Evolutionary conservation across 2,113 vertebrate species (phyloP).

Genomic region (Oenanthe oenanthe): DNA sequence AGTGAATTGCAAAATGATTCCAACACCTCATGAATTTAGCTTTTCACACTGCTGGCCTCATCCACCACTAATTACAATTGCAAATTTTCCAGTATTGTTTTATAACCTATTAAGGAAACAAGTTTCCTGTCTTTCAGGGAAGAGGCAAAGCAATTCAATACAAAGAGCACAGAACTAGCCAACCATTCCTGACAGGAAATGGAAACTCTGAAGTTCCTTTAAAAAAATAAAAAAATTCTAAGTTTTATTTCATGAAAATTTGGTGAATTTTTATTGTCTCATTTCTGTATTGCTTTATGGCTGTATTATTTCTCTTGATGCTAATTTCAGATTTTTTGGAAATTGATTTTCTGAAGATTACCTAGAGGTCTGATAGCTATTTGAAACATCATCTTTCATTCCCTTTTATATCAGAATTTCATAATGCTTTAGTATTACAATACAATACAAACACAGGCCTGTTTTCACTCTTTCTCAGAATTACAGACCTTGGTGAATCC

Average conservation of each 20-base stretch:
- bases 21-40: background rate
- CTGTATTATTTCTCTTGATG: background rate
- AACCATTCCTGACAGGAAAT: background rate
- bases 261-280: background rate
- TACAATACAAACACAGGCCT: background rate
- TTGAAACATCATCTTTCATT: background rate
- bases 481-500: background rate
- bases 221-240: background rate
- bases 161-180: background rate
- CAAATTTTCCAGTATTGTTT: slow-evolving; percentile 31
- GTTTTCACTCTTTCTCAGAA: background rate
- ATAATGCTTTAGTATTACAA: background rate
- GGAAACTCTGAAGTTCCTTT: background rate
- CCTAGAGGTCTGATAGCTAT: background rate
- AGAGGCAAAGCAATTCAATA: background rate
- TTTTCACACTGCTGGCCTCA: background rate
- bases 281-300: background rate
- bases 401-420: background rate
- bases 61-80: background rate
- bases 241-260: background rate
- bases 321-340: background rate
- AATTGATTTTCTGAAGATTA: background rate
- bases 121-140: background rate
- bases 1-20: background rate
- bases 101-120: background rate